Percentiles rank a stretch among this genome's conserved stretches.
phyloP scores from a whole-genome alignment of 2,113 vertebrate species.

The Dryoscopus gambensis region DNA sequence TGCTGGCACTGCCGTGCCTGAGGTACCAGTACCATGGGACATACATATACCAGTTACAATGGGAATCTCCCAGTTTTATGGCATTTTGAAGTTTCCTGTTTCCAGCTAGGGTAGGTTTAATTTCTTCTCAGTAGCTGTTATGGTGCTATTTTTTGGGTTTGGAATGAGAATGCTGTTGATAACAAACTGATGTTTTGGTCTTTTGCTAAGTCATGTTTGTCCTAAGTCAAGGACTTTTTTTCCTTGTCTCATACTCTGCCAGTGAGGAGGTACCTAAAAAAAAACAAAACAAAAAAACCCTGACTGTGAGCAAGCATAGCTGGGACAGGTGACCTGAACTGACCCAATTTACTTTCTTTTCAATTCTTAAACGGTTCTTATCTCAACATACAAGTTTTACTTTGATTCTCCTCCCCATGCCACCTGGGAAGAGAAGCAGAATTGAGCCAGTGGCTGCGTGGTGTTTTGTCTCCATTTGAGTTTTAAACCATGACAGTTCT shows the following conservation, averaged over 20 bases:
- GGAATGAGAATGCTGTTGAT: background rate
- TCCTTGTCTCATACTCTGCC: background rate
- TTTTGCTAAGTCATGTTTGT: background rate
- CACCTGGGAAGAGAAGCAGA: fast-evolving
- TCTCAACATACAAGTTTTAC: background rate
- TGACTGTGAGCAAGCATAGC: background rate
- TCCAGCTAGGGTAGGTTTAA: background rate
- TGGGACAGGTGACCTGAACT: background rate
- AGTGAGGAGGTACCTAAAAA: background rate
- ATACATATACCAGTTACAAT: fast-evolving
- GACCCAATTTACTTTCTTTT: background rate
- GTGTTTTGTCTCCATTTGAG: background rate
- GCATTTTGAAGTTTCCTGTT: background rate
- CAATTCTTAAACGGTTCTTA: background rate
- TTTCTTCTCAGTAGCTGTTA: background rate
- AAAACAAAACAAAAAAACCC: too few species aligned
- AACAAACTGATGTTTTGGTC: background rate
- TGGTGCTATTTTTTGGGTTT: background rate
- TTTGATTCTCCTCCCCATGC: background rate
- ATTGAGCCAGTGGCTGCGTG: background rate
- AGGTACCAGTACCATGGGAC: background rate
- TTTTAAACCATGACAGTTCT: background rate
- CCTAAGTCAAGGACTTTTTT: background rate
- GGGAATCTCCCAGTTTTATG: background rate
- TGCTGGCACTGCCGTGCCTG: fast-evolving